Percentiles rank a stretch among this genome's conserved stretches.
phyloP scores from a whole-genome alignment of 2,888 invertebrate genomes.

The Anthophora plumipes region DNA sequence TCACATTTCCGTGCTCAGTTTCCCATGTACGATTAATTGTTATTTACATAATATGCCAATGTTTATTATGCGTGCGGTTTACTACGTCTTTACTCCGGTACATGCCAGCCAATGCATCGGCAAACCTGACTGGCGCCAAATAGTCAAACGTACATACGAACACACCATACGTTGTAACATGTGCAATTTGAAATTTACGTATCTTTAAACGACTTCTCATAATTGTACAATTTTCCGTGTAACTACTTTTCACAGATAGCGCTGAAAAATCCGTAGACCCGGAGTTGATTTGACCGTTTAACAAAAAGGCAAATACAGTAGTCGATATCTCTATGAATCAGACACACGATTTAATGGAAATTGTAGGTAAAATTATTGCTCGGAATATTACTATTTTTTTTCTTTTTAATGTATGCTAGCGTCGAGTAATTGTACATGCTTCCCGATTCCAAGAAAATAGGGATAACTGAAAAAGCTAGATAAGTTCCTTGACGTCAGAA shows the following conservation, averaged over 20 bases:
- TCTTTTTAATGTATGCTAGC: too few relatives aligned
- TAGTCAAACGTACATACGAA: too few relatives aligned
- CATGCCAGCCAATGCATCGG: background rate
- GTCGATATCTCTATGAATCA: slow-evolving; percentile 13
- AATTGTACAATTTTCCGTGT: background rate
- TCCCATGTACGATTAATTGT: background rate
- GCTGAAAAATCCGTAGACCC: background rate
- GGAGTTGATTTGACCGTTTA: background rate
- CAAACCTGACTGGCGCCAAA: background rate
- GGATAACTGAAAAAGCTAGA: slow-evolving; percentile 3
- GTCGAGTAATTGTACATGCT: background rate
- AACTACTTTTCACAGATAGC: background rate
- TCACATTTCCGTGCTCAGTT: background rate
- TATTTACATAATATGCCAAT: slow-evolving; percentile 22
- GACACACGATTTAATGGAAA: background rate
- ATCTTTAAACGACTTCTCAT: background rate
- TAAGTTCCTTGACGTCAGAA: slow-evolving; percentile 6
- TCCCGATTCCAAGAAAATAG: background rate
- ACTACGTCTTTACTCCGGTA: background rate
- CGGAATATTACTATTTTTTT: background rate
- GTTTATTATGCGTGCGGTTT: background rate
- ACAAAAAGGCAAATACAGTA: slow-evolving; percentile 3
- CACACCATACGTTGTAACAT: too few relatives aligned
- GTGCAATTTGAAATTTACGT: background rate
- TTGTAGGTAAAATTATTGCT: too few relatives aligned